Evolutionary conservation across 2,797 vertebrate species (phyloP).

Genomic region (Spinus olivaceus): DNA sequence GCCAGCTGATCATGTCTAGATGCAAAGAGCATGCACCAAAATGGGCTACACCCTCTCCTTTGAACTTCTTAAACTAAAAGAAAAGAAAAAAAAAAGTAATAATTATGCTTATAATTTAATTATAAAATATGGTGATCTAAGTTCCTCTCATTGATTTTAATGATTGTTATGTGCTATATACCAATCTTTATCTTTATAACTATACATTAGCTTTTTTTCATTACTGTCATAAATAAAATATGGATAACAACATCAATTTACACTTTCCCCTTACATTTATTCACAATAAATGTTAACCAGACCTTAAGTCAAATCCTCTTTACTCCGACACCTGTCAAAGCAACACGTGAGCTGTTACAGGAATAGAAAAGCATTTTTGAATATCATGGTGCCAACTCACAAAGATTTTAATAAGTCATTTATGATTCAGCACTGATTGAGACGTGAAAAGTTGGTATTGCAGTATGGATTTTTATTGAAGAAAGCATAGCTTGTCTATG

Average conservation of each 20-base stretch:
- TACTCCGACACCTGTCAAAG: not conserved
- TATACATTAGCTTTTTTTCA: not conserved
- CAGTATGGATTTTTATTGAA: not conserved
- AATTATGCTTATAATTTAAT: not conserved
- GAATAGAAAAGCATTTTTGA: not conserved
- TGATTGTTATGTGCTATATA: not conserved
- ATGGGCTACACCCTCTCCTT: not conserved
- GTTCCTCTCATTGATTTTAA: not conserved
- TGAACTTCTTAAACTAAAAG: not conserved
- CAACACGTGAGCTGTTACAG: not conserved
- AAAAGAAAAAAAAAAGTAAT: not conserved
- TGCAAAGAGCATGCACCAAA: not conserved
- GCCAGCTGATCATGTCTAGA: not conserved
- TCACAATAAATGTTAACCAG: rapidly evolving
- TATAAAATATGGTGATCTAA: not conserved
- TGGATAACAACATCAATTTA: not conserved
- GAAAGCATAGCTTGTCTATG: not conserved
- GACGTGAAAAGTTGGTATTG: not conserved
- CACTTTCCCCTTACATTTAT: not conserved
- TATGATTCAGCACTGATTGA: not conserved
- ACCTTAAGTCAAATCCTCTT: not conserved
- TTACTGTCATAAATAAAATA: not conserved
- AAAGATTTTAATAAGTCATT: not conserved
- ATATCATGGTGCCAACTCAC: rapidly evolving
- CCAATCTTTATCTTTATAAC: not conserved